Base-by-base conservation (phyloP, 1,140 invertebrate genomes). In the Trigoniulus corallinus region DNA sequence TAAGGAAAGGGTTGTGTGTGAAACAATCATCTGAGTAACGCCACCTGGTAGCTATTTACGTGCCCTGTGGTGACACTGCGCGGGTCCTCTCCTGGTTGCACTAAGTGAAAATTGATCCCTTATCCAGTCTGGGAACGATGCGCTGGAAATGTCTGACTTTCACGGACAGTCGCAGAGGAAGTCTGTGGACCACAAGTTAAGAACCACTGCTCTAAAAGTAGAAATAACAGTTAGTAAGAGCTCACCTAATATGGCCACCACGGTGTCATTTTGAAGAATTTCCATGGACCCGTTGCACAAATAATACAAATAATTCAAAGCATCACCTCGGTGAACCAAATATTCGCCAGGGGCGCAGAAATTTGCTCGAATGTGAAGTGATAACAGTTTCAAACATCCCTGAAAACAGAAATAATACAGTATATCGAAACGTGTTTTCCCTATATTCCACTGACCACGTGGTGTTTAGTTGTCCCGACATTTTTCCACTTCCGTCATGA, bases 241-340 rank as follows among this genome's bases (percentile, higher is more conserved):
- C 71, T 74, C 73, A 95, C 94, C 93, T 60, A 98, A 74, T 62
- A 98, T 98, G 43, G 94, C 94, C 20, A 98, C 92, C 44, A 98
- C 94, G 81, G 96, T 94, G 53, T 85, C 85, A 63, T 97, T 87
- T 66, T 95, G 92, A 53, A 98, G 82, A 34, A 98, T 93, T 71
- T 98, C 94, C 81, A 98, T 97, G 3, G 91, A 96, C 2, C 94
- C 95, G 59, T 94, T 92, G 65, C 88, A 94, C 29, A 96, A 79
- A 64, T 94, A 94, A 70, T 96, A 95, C 56, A 98, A 85, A 57
- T 91, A 93, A 39, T 86, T 84, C 1, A 98, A 75, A 1, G 94
- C 91, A 64, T 98, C 95, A 21, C 94, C 93, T 69, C 88, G 85
- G 68, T 98, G 93, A 20, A 98, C 84, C 13, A 98, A 73, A 63